Evolutionary conservation across 2,888 invertebrate species (phyloP).

Genomic region (Drosophila rubida): DNA sequence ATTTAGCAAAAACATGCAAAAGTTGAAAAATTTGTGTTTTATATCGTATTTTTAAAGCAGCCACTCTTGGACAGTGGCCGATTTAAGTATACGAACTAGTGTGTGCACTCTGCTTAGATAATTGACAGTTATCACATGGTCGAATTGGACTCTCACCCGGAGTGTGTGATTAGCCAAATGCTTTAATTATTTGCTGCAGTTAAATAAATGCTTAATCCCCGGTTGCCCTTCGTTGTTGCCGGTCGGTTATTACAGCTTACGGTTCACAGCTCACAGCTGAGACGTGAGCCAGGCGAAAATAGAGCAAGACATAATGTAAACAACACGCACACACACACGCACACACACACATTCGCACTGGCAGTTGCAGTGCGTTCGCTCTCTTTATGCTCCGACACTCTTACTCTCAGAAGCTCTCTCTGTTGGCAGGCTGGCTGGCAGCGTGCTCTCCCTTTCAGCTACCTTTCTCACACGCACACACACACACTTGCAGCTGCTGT

Average conservation of each 20-base stretch:
- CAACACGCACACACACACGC: slow-evolving; percentile 27
- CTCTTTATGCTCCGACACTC: slow-evolving; percentile 16
- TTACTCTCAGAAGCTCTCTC: slow-evolving; percentile 8
- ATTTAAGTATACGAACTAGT: slow-evolving; percentile 31
- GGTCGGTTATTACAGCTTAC: slow-evolving; percentile 31
- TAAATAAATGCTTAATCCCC: slow-evolving; percentile 23
- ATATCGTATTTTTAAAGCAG: not conserved
- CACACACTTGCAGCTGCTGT: slow-evolving; percentile 27
- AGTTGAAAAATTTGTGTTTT: not conserved
- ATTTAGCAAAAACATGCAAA: not conserved
- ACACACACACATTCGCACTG: not conserved
- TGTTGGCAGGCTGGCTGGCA: not conserved
- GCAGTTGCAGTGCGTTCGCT: slow-evolving; percentile 7
- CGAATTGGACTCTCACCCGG: not conserved
- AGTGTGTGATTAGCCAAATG: slow-evolving; percentile 34
- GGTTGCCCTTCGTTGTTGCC: slow-evolving; percentile 32
- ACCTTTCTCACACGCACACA: slow-evolving; percentile 34
- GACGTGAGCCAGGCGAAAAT: slow-evolving; percentile 2
- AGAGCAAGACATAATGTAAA: slow-evolving; percentile 45
- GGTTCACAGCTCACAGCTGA: slow-evolving; percentile 21
- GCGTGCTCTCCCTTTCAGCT: slow-evolving; percentile 23
- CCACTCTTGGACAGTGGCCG: not conserved
- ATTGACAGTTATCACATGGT: slow-evolving; percentile 28
- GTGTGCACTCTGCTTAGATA: slow-evolving; percentile 1
- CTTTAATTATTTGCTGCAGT: slow-evolving; percentile 42